Percentiles rank a stretch among this genome's conserved stretches.
Conservation (phyloP, 2,888 invertebrate genomes). For the Tipula lateralis region DNA sequence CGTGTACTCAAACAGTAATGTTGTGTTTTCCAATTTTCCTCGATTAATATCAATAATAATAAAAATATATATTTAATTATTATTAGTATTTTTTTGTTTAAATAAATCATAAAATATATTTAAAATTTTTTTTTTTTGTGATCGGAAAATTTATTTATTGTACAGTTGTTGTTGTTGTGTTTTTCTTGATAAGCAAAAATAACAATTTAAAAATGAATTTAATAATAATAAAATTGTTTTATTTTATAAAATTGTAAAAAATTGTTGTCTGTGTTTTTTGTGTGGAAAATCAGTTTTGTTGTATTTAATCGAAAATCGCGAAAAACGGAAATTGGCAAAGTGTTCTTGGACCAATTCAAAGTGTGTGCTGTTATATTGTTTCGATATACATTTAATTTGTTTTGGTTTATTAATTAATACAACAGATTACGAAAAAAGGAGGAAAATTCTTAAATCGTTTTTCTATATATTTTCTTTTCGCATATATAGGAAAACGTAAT, state of each 20-base stretch:
- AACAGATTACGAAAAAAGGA: background rate
- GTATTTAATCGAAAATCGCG: background rate
- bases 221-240: conserved; percentile 14
- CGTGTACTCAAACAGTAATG: conserved; percentile 26
- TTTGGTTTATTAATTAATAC: background rate
- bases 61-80: background rate
- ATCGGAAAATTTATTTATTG: background rate
- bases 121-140: background rate
- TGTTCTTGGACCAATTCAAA: background rate
- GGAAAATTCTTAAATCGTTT: conserved; percentile 14
- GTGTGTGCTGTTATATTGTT: background rate
- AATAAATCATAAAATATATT: background rate
- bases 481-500: background rate
- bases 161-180: background rate
- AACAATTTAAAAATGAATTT: background rate
- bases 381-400: background rate
- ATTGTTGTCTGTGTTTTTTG: background rate
- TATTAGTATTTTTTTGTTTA: background rate
- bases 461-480: background rate
- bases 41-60: background rate
- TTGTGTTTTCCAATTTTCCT: conserved; percentile 14
- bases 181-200: background rate
- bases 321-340: background rate
- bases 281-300: background rate
- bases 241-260: background rate